phyloP scores from a whole-genome alignment of 2,888 invertebrate species.

The Amiota communis region DNA sequence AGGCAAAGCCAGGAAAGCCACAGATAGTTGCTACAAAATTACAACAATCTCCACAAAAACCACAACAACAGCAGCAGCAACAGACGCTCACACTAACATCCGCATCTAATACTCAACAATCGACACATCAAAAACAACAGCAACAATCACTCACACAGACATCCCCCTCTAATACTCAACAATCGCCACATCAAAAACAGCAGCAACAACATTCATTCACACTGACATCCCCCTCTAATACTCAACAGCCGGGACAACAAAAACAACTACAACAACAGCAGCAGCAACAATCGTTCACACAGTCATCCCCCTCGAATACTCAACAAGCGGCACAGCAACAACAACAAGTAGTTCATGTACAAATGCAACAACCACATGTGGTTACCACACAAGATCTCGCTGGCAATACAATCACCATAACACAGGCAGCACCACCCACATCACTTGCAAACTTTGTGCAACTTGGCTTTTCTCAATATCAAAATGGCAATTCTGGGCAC shows the following conservation, averaged over 20 bases:
- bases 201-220: conserved; percentile 28
- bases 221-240: neutral
- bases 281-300: conserved; percentile 24
- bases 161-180: conserved; percentile 2
- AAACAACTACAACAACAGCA: conserved; percentile 50
- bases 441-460: conserved; percentile 70
- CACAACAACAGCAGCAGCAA: conserved; percentile 37
- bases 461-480: conserved; percentile 68
- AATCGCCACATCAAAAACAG: conserved; percentile 35
- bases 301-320: neutral
- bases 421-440: conserved; percentile 67
- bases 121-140: conserved; percentile 58
- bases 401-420: conserved; percentile 71
- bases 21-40: neutral
- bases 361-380: conserved; percentile 63
- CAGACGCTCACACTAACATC: conserved; percentile 12
- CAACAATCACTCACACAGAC: conserved; percentile 51
- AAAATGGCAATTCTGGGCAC: conserved; percentile 67
- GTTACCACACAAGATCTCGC: conserved; percentile 66
- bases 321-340: conserved; percentile 45
- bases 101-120: neutral
- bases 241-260: conserved; percentile 36
- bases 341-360: conserved; percentile 71
- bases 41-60: conserved; percentile 15
- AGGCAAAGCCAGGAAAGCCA: conserved; percentile 32